Evolutionary conservation across 2,888 invertebrate species (phyloP).

Genomic region (Nomada fucata): DNA sequence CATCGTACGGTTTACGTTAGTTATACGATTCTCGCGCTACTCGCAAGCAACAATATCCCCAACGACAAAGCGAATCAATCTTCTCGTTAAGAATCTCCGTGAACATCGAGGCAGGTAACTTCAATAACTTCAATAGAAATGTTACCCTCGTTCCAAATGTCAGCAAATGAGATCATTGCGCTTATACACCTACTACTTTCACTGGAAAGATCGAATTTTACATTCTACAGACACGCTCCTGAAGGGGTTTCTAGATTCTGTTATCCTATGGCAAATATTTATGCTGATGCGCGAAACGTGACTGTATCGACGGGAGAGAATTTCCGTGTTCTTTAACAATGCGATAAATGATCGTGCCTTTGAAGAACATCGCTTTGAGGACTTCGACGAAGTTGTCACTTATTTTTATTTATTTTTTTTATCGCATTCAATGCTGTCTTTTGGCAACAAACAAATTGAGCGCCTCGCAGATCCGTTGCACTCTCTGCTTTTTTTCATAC

Average conservation of each 20-base stretch:
- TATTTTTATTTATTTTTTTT: no score
- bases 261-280: constrained; percentile 34
- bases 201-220: background rate
- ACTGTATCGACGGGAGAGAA: background rate
- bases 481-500: background rate
- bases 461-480: background rate
- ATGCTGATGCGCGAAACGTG: constrained; percentile 3
- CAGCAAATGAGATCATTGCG: constrained; percentile 46
- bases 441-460: background rate
- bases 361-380: no score
- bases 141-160: background rate
- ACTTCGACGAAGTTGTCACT: no score
- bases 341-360: constrained; percentile 1
- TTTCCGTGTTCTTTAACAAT: background rate
- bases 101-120: background rate
- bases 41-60: background rate
- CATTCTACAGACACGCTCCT: background rate
- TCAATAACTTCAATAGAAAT: background rate
- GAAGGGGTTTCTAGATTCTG: background rate
- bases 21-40: constrained; percentile 10
- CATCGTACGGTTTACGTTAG: background rate
- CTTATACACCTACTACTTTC: constrained; percentile 24
- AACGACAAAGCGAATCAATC: background rate
- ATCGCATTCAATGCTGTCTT: no score
- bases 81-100: constrained; percentile 13